A percentile compares a stretch with the other conserved stretches of the same genome.
Conservation (phyloP, 2,113 vertebrate species). For the Platycercus adscitus region DNA sequence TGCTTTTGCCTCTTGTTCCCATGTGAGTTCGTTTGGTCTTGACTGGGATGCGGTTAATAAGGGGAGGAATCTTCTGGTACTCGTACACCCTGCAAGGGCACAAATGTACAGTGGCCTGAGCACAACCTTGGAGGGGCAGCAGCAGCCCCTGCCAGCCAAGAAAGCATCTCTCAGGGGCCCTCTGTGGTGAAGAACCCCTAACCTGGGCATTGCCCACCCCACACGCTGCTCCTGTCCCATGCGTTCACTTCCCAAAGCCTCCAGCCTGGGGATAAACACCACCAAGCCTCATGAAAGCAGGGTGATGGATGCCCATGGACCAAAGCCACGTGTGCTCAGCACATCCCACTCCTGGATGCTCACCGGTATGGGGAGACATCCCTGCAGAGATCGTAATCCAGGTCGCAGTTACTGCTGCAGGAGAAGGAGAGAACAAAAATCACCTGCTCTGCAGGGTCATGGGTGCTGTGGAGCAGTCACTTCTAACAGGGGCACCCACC, state of each 20-base stretch:
- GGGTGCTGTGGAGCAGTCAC: accelerated
- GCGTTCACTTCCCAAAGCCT: background rate
- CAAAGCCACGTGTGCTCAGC: background rate
- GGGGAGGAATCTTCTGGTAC: slow-evolving; percentile 62
- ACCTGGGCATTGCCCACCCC: background rate
- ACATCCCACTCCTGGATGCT: background rate
- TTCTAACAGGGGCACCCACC: too few relatives aligned
- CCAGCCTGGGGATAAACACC: accelerated
- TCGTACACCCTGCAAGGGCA: slow-evolving; percentile 21
- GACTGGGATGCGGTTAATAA: slow-evolving; percentile 41
- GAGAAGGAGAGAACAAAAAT: background rate
- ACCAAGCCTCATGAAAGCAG: accelerated
- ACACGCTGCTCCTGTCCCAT: background rate
- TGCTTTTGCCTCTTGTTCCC: slow-evolving; percentile 17
- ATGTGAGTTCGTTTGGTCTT: slow-evolving; percentile 10
- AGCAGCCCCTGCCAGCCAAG: background rate
- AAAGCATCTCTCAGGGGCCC: background rate
- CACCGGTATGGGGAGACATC: slow-evolving; percentile 19
- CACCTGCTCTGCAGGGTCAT: background rate
- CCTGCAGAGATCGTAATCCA: slow-evolving; percentile 28
- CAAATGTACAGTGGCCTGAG: accelerated
- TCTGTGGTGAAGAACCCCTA: background rate
- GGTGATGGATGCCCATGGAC: accelerated
- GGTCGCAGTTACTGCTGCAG: slow-evolving; percentile 24
- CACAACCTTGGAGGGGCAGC: background rate